These are phyloP conservation scores for Riparia riparia DNA, from an alignment of 2,113 vertebrate species.

Conservation along the genomic window DNA sequence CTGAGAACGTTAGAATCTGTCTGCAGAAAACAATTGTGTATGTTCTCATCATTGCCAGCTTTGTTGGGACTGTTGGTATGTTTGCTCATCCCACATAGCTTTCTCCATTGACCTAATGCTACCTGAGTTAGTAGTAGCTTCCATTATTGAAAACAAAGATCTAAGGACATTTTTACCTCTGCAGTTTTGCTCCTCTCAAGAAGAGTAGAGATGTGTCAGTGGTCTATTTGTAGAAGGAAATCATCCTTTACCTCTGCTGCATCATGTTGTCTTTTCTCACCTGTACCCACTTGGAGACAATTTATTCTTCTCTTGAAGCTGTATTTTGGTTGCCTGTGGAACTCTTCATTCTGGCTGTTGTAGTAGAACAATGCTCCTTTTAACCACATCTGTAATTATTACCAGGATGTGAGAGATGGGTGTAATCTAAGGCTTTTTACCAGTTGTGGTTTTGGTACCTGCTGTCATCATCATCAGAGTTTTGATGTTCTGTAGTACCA, in stretches of 20 bases:
- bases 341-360: not conserved
- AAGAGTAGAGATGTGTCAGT: not conserved
- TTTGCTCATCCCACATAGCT: not conserved
- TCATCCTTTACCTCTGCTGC: not conserved
- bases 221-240: not conserved
- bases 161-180: not conserved
- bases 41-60: not conserved
- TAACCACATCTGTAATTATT: not conserved
- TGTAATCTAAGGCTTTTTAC: not conserved
- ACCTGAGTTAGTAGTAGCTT: not conserved
- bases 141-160: not conserved
- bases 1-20: not conserved
- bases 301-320: not conserved
- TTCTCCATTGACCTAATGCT: not conserved
- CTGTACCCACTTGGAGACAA: not conserved
- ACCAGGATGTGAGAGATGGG: rapidly evolving
- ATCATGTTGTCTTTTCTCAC: not conserved
- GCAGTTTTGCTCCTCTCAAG: not conserved
- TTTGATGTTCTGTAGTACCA: not conserved
- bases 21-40: not conserved
- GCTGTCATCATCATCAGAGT: not conserved
- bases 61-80: not conserved
- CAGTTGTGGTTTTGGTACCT: not conserved
- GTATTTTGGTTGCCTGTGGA: not conserved
- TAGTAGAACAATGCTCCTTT: not conserved